phyloP scores from a whole-genome alignment of 2,797 vertebrate species.

The Yasuhikotakia modesta region DNA sequence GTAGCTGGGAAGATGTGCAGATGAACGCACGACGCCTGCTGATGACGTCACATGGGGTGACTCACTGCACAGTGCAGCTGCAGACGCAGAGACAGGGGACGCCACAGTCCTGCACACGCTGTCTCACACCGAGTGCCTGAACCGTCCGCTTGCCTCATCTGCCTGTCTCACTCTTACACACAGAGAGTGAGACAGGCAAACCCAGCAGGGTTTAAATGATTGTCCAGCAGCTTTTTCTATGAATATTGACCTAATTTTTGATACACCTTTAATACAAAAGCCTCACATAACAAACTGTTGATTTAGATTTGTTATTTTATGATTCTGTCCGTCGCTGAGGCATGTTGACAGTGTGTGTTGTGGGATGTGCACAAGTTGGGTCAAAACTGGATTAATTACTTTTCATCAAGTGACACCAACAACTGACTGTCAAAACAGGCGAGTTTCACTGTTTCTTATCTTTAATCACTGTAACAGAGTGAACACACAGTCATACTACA shows the following conservation, averaged over 20 bases:
- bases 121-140: slow-evolving; percentile 82
- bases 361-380: not conserved
- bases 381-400: not conserved
- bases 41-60: slow-evolving; percentile 86
- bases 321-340: not conserved
- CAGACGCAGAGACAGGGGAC: slow-evolving; percentile 84
- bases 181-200: not conserved
- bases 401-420: not conserved
- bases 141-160: slow-evolving; percentile 22
- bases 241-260: slow-evolving; percentile 43
- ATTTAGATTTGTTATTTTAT: not conserved
- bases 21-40: slow-evolving; percentile 86
- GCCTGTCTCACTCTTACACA: slow-evolving; percentile 17
- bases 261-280: slow-evolving; percentile 30
- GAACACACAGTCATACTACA: not conserved
- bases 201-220: slow-evolving; percentile 38
- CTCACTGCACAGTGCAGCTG: slow-evolving; percentile 90
- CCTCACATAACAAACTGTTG: not conserved
- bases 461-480: not conserved
- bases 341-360: not conserved
- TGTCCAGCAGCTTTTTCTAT: slow-evolving; percentile 41
- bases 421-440: not conserved
- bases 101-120: slow-evolving; percentile 79
- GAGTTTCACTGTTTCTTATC: not conserved
- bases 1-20: slow-evolving; percentile 93